Base-by-base conservation (phyloP, 1,140 invertebrate genomes). In the Heliothis subflexa region DNA sequence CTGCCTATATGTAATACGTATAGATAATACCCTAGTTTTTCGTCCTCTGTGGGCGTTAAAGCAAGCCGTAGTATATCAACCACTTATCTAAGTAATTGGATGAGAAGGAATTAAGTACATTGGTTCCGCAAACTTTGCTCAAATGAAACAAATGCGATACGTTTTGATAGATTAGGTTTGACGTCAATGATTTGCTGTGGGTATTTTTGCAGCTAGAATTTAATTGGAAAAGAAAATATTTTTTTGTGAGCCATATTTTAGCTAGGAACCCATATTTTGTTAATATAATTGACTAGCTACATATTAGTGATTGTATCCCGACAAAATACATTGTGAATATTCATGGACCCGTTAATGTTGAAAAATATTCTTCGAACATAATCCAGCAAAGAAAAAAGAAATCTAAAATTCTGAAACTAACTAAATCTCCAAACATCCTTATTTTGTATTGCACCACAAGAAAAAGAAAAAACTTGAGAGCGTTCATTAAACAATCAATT, bases 1-100 rank as follows among this genome's bases (percentile, higher is more conserved):
- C 33, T 40, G 9, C 7, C 1, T 5, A 33, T 33, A 33, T 3
- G 33, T 2, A 33, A 33, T 33, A 33, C 3, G 33, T 33, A 33
- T 7, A 33, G 5, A 40, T 5, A 40, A 7, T 40, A 40, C 33
- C 33, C 33, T 25, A 9, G 9, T 40, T 40, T 40, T 9, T 7
- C 33, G 33, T 40, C 33, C 33, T 40, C 7, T 7, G 33, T 62
- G 61, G 21, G 55, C 13, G 11, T 25, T 13, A 57, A 18, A 1
- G 18, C 21, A 25, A 57, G 55, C 55, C 18, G 10, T 25, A 57
- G 18, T 57, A 57, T 25, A 57, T 57, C 54, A 18, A 55, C 54
- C 18, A 0, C 21, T 64, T 47, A 64, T 64, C 61, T 64, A 64
- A 64, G 33, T 64, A 64, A 64, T 64, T 64, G 61, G 40, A 64